Evolutionary conservation across 2,888 invertebrate species (phyloP).

Genomic region (Ditula angustiorana): DNA sequence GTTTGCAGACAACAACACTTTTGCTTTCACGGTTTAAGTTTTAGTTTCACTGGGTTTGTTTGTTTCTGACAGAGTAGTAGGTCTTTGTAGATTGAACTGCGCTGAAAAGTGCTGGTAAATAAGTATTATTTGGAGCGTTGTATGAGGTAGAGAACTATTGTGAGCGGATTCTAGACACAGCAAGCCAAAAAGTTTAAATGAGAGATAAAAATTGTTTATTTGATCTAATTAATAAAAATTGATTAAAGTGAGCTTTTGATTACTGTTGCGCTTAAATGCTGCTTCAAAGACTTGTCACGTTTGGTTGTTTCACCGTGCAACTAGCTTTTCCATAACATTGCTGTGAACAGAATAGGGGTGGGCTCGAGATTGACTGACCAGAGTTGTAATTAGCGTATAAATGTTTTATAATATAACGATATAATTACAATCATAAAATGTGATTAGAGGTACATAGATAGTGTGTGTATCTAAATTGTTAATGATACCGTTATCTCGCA

Average conservation of each 20-base stretch:
- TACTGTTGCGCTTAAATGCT: slow-evolving; percentile 25
- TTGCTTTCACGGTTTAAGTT: neutral
- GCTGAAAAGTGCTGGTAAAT: slow-evolving; percentile 26
- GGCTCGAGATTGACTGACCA: slow-evolving; percentile 78
- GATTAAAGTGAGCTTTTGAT: slow-evolving; percentile 9
- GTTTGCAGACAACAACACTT: neutral
- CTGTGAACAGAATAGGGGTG: slow-evolving; percentile 70
- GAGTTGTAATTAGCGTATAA: slow-evolving; percentile 66
- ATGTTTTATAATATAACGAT: slow-evolving; percentile 72
- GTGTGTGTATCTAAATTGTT: slow-evolving; percentile 66
- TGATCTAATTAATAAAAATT: too few species aligned
- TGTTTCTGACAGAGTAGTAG: slow-evolving; percentile 12
- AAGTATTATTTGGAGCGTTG: slow-evolving; percentile 43
- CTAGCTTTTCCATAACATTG: slow-evolving; percentile 44
- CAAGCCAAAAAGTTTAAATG: slow-evolving; percentile 9
- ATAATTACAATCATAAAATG: slow-evolving; percentile 59
- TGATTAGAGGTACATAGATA: slow-evolving; percentile 72
- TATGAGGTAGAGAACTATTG: slow-evolving; percentile 25
- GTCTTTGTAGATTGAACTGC: slow-evolving; percentile 29
- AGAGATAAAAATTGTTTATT: neutral
- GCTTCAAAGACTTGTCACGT: slow-evolving; percentile 10
- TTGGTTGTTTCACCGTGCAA: slow-evolving; percentile 3
- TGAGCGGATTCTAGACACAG: slow-evolving; percentile 44
- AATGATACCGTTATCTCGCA: slow-evolving; percentile 57
- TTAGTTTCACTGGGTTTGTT: slow-evolving; percentile 32